phyloP scores from a whole-genome alignment of 2,797 vertebrate genomes.

The Pelobates cultripes region DNA sequence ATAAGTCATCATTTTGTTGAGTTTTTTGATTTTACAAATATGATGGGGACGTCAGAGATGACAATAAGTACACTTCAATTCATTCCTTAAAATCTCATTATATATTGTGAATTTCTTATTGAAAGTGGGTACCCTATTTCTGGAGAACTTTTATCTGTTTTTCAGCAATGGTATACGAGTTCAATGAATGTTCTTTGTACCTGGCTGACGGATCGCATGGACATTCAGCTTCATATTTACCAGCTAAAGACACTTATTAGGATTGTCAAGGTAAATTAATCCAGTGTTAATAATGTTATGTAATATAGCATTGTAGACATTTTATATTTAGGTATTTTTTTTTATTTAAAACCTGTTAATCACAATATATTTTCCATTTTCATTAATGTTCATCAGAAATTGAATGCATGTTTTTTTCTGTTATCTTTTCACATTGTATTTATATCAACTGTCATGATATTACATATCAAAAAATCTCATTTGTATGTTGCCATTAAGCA shows the following conservation, averaged over 20 bases:
- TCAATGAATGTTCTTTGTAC: constrained; percentile 98
- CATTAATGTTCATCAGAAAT: too few relatives aligned
- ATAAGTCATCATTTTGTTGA: not conserved
- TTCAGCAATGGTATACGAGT: constrained; percentile 99
- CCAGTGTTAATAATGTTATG: not conserved
- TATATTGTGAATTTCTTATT: not conserved
- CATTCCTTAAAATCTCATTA: too few relatives aligned
- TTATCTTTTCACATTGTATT: too few relatives aligned
- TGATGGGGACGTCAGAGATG: not conserved
- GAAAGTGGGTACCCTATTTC: constrained; percentile 67
- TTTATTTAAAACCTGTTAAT: not conserved
- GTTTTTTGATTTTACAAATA: not conserved
- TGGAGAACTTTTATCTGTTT: constrained; percentile 94
- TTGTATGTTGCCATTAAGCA: too few relatives aligned
- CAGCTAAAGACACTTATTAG: constrained; percentile 99
- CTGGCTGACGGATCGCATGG: constrained; percentile 98
- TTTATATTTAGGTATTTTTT: not conserved
- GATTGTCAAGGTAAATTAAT: constrained; percentile 91
- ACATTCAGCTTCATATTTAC: constrained; percentile 98
- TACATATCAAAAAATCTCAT: too few relatives aligned
- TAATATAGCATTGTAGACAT: not conserved
- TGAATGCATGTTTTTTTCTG: too few relatives aligned
- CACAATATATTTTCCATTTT: too few relatives aligned
- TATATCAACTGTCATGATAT: too few relatives aligned
- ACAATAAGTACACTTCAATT: too few relatives aligned